Evolutionary conservation across 2,888 invertebrate species (phyloP).

Genomic region (Diplolepis rosae): DNA sequence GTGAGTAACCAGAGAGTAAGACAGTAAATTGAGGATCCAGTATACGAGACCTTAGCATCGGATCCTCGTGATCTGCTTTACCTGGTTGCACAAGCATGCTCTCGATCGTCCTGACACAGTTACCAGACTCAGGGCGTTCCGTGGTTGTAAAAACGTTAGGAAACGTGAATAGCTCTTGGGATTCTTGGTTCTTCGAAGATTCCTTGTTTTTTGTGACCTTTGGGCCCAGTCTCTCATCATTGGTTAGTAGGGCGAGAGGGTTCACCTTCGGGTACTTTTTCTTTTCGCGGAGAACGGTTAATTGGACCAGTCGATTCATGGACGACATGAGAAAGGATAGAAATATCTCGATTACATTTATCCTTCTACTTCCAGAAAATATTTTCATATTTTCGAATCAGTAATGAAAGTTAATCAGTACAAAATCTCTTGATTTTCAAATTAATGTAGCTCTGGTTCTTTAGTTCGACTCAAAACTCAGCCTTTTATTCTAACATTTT

Average conservation of each 20-base stretch:
- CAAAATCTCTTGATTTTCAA: no score
- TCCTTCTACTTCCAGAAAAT: no score
- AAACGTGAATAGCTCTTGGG: conserved; percentile 50
- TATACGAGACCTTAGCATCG: conserved; percentile 35
- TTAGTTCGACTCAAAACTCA: no score
- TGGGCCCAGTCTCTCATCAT: conserved; percentile 43
- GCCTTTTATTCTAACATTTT: no score
- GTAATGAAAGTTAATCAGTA: no score
- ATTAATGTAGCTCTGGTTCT: no score
- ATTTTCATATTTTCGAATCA: no score
- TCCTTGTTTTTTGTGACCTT: conserved; percentile 52
- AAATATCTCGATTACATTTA: not conserved
- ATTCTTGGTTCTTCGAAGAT: conserved; percentile 34
- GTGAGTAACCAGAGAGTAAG: not conserved
- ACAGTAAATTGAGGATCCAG: conserved; percentile 21
- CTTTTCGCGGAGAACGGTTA: conserved; percentile 19
- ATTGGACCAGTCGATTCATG: conserved; percentile 4
- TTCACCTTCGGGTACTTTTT: conserved; percentile 20
- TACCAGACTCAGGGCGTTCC: conserved; percentile 63
- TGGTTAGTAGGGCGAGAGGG: conserved; percentile 8
- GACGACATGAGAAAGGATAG: conserved; percentile 14
- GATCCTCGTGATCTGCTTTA: conserved; percentile 49
- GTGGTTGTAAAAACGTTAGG: conserved; percentile 47
- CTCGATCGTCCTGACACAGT: conserved; percentile 69
- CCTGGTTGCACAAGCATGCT: conserved; percentile 64